Percentiles rank a stretch among this genome's conserved stretches.
Evolutionary conservation across 2,113 vertebrate species (phyloP).

Genomic region (Rhea pennata): DNA sequence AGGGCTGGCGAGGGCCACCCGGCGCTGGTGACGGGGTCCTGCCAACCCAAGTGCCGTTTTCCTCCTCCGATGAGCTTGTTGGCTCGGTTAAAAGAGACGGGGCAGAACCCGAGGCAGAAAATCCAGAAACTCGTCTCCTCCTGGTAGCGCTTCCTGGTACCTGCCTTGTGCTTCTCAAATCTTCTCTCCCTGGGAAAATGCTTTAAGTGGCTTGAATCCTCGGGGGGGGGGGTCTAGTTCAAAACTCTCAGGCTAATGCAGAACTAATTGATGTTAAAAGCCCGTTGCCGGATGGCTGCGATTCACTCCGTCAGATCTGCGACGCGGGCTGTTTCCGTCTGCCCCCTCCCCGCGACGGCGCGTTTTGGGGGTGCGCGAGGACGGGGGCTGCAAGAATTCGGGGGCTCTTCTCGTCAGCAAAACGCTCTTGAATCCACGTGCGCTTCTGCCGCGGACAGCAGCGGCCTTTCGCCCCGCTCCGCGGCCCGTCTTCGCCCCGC

Average conservation of each 20-base stretch:
- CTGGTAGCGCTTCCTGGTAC: background rate
- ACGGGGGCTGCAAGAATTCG: too few species aligned
- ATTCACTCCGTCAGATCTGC: accelerated
- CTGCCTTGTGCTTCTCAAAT: background rate
- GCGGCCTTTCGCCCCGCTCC: background rate
- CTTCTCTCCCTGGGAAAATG: background rate
- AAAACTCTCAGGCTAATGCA: background rate
- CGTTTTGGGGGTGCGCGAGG: background rate
- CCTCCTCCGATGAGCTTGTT: background rate
- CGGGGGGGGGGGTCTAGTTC: background rate
- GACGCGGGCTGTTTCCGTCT: background rate
- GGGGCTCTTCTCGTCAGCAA: background rate
- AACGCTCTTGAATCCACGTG: background rate
- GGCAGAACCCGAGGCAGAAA: background rate
- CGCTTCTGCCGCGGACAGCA: background rate
- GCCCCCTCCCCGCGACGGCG: background rate
- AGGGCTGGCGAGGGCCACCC: too few species aligned
- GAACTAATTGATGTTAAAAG: background rate
- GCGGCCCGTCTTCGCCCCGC: background rate
- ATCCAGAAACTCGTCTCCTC: background rate
- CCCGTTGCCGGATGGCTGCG: accelerated
- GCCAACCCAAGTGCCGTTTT: slow-evolving; percentile 25
- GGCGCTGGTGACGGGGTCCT: background rate
- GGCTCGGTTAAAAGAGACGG: background rate
- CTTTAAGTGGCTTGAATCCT: accelerated